Evolutionary conservation across 2,888 invertebrate species (phyloP).

Genomic region (Apoderus coryli): DNA sequence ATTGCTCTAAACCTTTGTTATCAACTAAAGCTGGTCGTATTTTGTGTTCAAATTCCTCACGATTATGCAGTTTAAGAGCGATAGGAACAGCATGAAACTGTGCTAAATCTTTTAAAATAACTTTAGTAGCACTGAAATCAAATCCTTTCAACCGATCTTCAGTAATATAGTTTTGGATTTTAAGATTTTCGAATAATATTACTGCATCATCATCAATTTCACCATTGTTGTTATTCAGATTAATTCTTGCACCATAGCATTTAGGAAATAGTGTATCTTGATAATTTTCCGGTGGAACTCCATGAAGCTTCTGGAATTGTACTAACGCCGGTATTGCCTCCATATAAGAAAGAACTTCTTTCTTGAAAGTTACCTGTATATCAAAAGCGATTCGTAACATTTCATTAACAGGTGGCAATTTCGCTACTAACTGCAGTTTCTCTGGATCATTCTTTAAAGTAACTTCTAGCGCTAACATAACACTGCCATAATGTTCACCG

Average conservation of each 20-base stretch:
- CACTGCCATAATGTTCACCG: slow-evolving; percentile 50
- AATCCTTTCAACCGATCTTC: slow-evolving; percentile 37
- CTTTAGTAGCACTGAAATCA: slow-evolving; percentile 34
- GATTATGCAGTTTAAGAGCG: slow-evolving; percentile 36
- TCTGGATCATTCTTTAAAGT: slow-evolving; percentile 21
- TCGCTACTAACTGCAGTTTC: slow-evolving; percentile 37
- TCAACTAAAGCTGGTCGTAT: slow-evolving; percentile 30
- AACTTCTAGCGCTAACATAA: slow-evolving; percentile 35
- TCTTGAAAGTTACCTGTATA: slow-evolving; percentile 39
- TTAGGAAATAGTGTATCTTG: slow-evolving; percentile 35
- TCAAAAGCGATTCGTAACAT: slow-evolving; percentile 38
- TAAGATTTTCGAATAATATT: slow-evolving; percentile 42
- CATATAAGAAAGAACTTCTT: slow-evolving; percentile 41
- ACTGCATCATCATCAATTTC: slow-evolving; percentile 41
- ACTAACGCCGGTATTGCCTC: slow-evolving; percentile 35
- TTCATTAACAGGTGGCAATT: slow-evolving; percentile 40
- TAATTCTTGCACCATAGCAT: slow-evolving; percentile 40
- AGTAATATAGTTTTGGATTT: slow-evolving; percentile 35
- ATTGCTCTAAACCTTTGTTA: slow-evolving; percentile 26
- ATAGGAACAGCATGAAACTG: slow-evolving; percentile 43
- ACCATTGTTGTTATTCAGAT: slow-evolving; percentile 27
- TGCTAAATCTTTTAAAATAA: slow-evolving; percentile 37
- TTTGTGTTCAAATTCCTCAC: slow-evolving; percentile 31
- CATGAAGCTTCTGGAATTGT: slow-evolving; percentile 35
- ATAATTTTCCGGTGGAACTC: slow-evolving; percentile 28